Base-by-base conservation (phyloP, 2,113 vertebrate species). In the Ptychochromis oligacanthus region DNA sequence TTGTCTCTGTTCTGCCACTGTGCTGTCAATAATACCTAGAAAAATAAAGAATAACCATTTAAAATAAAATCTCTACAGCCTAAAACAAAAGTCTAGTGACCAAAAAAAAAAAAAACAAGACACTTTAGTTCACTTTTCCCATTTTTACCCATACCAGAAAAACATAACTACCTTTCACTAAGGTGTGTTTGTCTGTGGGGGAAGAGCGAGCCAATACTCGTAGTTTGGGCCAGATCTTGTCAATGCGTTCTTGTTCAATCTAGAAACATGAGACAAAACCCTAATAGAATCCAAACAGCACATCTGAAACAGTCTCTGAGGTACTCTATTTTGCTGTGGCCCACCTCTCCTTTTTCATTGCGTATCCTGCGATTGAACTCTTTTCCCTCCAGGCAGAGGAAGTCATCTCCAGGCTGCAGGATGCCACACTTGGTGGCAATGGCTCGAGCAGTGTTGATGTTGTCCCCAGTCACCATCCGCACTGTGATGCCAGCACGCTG, bases 171-270 rank as follows among this genome's bases (percentile, higher is more conserved):
- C 98, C 98, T 99, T 99, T 99, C 62, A 99, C 98, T 83, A 99
- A 90, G 61, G 98, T 99, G 88, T 99, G 98, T 91, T 99, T 99
- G 92, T 99, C 98, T 81, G 98, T 99, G 54, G 98, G 98, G 85
- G 98, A 99, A 13, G 98, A 99, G 82, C 98, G 97, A 88, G 98
- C 98, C 92, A 99, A 97, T 65, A 99, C 98, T 92, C 98, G 96
- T 34, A 99, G 97, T 90, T 99, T 99, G 91, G 98, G 98, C 98
- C 98, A 99, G 85, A 99, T 97, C 95, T 98, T 99, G 94, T 99
- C 98, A 93, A 99, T 97, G 83, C 98, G 95, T 83, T 99, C 98
- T 94, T 99, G 98, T 85, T 99, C 98, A 91, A 99, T 99, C 98
- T 99, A 92, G 76, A 96, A 95, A 93, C 62, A 86, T 4, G 49